Percentiles rank a stretch among this genome's conserved stretches.
These are phyloP conservation scores for Penaeus japonicus DNA, from an alignment of 1,140 invertebrate species.

Conservation along the genomic window DNA sequence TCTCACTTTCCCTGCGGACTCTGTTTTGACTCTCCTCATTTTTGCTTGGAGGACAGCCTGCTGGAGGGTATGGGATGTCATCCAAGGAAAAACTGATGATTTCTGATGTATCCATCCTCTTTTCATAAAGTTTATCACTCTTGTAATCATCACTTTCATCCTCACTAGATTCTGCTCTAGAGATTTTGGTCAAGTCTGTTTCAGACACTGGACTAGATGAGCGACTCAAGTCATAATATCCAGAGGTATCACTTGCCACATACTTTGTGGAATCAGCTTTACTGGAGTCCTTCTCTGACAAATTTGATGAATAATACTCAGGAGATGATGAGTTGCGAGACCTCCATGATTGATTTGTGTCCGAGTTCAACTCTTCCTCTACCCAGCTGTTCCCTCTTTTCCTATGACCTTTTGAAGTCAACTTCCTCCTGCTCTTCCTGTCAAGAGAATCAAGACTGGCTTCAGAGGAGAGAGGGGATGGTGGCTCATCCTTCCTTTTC, in stretches of 20 bases:
- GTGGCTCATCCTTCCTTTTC: slow-evolving; percentile 25
- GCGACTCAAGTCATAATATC: slow-evolving; percentile 35
- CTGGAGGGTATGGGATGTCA: slow-evolving; percentile 39
- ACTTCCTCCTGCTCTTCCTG: neutral
- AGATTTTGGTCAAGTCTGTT: neutral
- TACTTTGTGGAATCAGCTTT: neutral
- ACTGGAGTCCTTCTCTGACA: neutral
- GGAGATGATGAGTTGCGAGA: neutral
- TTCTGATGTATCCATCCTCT: neutral
- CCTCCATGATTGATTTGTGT: slow-evolving; percentile 19
- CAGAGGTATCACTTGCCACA: slow-evolving; percentile 35
- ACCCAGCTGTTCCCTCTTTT: neutral
- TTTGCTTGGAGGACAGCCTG: neutral
- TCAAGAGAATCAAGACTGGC: neutral
- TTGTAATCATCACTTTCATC: neutral
- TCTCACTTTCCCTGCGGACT: neutral
- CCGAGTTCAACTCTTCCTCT: neutral
- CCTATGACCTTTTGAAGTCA: neutral
- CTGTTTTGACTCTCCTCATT: neutral
- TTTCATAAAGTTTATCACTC: too few species aligned
- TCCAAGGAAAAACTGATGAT: slow-evolving; percentile 13
- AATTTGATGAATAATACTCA: neutral
- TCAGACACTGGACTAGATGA: slow-evolving; percentile 6
- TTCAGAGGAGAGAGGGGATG: slow-evolving; percentile 33
- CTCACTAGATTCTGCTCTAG: neutral